Evolutionary conservation across 2,113 vertebrate species (phyloP).

Genomic region (Nibea albiflora): DNA sequence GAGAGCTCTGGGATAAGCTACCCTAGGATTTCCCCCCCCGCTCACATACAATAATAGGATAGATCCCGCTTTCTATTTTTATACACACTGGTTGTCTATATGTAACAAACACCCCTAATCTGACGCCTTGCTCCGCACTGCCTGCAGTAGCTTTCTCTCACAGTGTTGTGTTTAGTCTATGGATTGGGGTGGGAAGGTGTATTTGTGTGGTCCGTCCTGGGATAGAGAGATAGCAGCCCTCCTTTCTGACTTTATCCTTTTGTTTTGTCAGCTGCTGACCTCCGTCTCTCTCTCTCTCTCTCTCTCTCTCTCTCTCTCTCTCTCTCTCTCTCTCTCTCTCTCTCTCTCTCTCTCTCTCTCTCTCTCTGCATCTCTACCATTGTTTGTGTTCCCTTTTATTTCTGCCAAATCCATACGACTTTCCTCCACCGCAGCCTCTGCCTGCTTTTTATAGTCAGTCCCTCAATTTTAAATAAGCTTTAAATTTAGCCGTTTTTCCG

Average conservation of each 20-base stretch:
- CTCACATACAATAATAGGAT: constrained; percentile 70
- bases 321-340: constrained; percentile 41
- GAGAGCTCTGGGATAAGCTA: constrained; percentile 55
- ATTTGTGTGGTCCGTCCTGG: constrained; percentile 69
- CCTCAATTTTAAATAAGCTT: constrained; percentile 20
- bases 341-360: constrained; percentile 51
- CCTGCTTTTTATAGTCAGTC: constrained; percentile 14
- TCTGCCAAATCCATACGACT: constrained; percentile 39
- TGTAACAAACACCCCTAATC: constrained; percentile 63
- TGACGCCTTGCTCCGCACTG: constrained; percentile 9
- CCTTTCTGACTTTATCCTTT: constrained; percentile 73
- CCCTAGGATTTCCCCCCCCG: constrained; percentile 50
- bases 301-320: constrained; percentile 43
- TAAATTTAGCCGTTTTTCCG: neutral
- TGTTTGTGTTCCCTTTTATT: constrained; percentile 63
- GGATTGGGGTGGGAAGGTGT: constrained; percentile 44
- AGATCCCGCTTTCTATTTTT: constrained; percentile 75
- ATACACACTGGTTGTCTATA: constrained; percentile 63
- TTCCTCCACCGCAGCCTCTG: constrained; percentile 21
- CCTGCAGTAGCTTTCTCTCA: constrained; percentile 59
- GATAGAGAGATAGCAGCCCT: constrained; percentile 68
- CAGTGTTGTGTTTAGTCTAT: constrained; percentile 69
- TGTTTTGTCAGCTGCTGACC: constrained; percentile 81
- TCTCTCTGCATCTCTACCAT: constrained; percentile 43
- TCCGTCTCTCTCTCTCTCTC: constrained; percentile 48